Conservation (phyloP, 1,140 invertebrate genomes). For the Tetramorium alpestre region DNA sequence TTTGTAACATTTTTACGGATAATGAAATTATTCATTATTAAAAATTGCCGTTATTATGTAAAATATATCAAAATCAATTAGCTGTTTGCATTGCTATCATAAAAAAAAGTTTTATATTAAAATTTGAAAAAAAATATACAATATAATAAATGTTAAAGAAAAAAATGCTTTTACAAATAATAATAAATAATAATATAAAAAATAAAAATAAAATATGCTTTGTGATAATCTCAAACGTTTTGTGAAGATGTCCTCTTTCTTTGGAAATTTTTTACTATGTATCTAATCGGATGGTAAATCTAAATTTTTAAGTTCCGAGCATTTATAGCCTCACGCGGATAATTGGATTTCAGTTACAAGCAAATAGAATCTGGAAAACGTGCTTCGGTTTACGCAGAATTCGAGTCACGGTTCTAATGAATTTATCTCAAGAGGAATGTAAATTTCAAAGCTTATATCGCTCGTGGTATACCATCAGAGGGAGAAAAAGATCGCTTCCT, state of each 20-base stretch:
- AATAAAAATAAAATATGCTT: not conserved
- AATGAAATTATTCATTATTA: not conserved
- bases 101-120: too few species aligned
- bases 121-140: too few species aligned
- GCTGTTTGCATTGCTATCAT: not conserved
- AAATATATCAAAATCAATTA: not conserved
- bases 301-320: slow-evolving; percentile 23
- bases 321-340: not conserved
- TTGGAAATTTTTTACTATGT: not conserved
- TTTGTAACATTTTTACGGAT: not conserved
- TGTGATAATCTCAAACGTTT: not conserved
- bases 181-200: slow-evolving; percentile 7
- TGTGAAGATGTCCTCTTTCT: not conserved
- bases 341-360: slow-evolving; percentile 29
- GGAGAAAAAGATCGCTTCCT: not conserved
- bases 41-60: not conserved
- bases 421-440: slow-evolving; percentile 46
- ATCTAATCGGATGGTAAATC: not conserved
- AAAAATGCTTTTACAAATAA: not conserved
- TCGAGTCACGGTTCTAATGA: slow-evolving; percentile 30
- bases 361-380: slow-evolving; percentile 33
- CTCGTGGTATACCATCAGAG: not conserved
- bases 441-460: slow-evolving; percentile 44
- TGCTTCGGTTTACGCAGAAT: slow-evolving; percentile 28
- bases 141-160: too few species aligned